Percentiles rank a stretch among this genome's conserved stretches.
phyloP scores from a whole-genome alignment of 2,797 vertebrate genomes.

The Anniella stebbinsi region DNA sequence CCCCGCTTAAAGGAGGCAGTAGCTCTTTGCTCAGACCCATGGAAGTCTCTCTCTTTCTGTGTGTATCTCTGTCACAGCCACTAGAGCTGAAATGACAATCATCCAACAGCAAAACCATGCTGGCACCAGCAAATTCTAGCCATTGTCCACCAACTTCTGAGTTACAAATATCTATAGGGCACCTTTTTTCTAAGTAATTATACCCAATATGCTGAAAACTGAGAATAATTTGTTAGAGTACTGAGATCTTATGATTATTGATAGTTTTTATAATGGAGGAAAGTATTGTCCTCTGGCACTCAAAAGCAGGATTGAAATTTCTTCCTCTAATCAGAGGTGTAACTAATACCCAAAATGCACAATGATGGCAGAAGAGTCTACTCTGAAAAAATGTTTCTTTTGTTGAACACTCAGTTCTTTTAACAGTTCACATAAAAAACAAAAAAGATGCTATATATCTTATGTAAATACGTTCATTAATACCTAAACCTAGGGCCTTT shows the following conservation, averaged over 20 bases:
- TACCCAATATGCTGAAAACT: constrained; percentile 17
- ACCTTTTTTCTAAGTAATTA: background rate
- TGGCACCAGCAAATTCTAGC: constrained; percentile 68
- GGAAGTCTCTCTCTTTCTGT: constrained; percentile 37
- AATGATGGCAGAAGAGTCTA: background rate
- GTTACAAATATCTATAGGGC: background rate
- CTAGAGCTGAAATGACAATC: constrained; percentile 35
- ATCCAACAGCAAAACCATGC: constrained; percentile 56
- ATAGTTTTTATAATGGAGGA: constrained; percentile 1
- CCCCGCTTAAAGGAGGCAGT: constrained; percentile 60
- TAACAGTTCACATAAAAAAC: background rate
- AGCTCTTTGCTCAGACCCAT: constrained; percentile 73
- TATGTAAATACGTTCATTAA: constrained; percentile 11
- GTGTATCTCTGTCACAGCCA: constrained; percentile 41
- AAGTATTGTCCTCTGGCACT: background rate
- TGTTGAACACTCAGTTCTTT: background rate
- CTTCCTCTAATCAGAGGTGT: background rate
- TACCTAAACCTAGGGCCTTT: background rate
- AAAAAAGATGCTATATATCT: background rate
- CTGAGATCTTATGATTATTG: accelerated
- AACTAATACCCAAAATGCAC: background rate
- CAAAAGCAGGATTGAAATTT: background rate
- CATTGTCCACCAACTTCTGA: constrained; percentile 5
- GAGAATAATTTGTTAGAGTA: background rate
- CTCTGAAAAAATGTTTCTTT: constrained; percentile 9